Percentiles rank a stretch among this genome's conserved stretches.
These are phyloP conservation scores for Typhlomys cinereus DNA, from an alignment of 2,113 vertebrate genomes.

Conservation along the genomic window DNA sequence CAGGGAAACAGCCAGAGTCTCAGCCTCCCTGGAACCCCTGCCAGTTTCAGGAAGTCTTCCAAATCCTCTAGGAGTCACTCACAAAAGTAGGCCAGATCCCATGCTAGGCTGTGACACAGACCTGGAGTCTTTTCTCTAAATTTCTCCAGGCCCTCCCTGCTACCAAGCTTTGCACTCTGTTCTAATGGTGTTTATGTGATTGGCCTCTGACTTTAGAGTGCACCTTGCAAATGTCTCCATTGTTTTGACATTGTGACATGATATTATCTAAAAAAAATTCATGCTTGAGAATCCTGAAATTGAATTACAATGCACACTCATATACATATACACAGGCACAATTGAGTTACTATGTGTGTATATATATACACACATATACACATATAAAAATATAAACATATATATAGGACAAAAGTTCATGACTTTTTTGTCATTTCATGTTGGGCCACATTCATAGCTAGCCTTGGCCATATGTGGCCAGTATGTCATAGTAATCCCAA, in stretches of 20 bases:
- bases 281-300: neutral
- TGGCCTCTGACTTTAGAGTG: slow-evolving; percentile 11
- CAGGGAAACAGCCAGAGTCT: neutral
- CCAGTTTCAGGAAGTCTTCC: neutral
- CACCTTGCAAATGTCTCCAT: neutral
- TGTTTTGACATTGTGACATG: neutral
- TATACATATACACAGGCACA: too few species aligned
- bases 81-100: neutral
- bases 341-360: neutral
- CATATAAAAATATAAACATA: too few species aligned
- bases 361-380: too few species aligned
- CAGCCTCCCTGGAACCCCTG: neutral
- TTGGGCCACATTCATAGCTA: neutral
- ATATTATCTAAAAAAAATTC: neutral
- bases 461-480: neutral
- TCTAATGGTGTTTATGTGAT: neutral
- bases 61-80: neutral
- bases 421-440: too few species aligned
- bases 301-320: too few species aligned
- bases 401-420: too few species aligned
- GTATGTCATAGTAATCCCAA: neutral
- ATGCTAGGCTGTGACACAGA: neutral
- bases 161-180: neutral
- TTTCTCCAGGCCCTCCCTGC: neutral
- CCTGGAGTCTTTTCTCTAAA: neutral